Base-by-base conservation (phyloP, 2,888 invertebrate species). In the Meliscaeva auricollis region DNA sequence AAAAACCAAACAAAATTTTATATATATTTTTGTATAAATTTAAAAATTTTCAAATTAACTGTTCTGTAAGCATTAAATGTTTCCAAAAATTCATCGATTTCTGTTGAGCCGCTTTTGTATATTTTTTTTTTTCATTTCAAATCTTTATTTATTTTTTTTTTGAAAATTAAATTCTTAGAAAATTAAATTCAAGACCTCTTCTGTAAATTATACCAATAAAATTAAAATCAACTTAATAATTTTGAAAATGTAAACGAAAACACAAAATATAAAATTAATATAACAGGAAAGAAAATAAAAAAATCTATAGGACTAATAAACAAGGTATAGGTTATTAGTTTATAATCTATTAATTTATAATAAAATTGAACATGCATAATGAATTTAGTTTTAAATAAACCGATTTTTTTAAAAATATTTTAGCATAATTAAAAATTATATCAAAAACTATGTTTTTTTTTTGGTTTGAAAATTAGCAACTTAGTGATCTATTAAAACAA, bases 31-130 rank as follows among this genome's bases (percentile, higher is more conserved):
- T 70, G 68, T 52, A 50, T 72, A 79, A 52, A 75, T n/a, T n/a
- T n/a, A 50, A 32, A 70, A 50, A 20, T 84, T 78, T 66, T 80
- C 35, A 70, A 66, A 70, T 83, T 79, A 50, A 79, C 66, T 79
- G 78, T 79, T 74, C 56, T 78, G 77, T 77, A 78, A 83, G 78
- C 84, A 75, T 74, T 73, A 56, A 38, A 64, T 79, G 62, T 80
- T 80, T 88, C 88, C 87, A 88, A 88, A 89, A 89, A 88, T 89
- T 88, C 89, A 90, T 90, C 89, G 90, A 90, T 90, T 90, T 90
- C 90, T 90, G 88, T 88, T 89, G 83, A 89, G 88, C 89, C 89
- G 89, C 89, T 88, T 88, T 81, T 79, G 50, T 75, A 52, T 72
- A 62, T 38, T 41, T 35, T 66, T 75, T 83, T 60, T n/a, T n/a